phyloP scores from a whole-genome alignment of 1,140 invertebrate genomes.

The Octopus sinensis region DNA sequence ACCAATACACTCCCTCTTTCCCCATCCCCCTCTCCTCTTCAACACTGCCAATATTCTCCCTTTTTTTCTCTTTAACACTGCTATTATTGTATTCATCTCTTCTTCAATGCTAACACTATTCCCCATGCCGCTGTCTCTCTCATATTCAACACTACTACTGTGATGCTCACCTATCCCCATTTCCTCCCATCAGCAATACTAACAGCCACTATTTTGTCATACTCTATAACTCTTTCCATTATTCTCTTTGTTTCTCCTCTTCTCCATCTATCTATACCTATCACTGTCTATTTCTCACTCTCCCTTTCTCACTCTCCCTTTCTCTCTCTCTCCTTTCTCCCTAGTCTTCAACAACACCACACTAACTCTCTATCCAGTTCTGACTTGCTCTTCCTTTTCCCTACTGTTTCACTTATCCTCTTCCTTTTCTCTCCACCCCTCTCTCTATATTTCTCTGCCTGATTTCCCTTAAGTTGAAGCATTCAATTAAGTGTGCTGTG shows the following conservation, averaged over 20 bases:
- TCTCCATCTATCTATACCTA: background rate
- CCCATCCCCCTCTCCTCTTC: too few species aligned
- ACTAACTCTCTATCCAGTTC: background rate
- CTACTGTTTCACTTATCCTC: background rate
- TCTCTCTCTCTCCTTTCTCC: slow-evolving; percentile 7
- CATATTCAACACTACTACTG: too few species aligned
- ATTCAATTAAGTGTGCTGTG: too few species aligned
- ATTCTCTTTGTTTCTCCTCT: background rate
- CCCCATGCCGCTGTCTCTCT: too few species aligned
- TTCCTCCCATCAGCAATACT: too few species aligned
- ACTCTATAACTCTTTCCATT: background rate
- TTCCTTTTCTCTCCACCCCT: background rate
- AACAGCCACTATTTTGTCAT: background rate
- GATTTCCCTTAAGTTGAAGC: too few species aligned
- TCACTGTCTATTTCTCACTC: background rate
- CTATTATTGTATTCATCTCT: too few species aligned
- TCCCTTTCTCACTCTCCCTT: slow-evolving; percentile 2
- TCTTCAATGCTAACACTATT: too few species aligned
- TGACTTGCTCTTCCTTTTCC: background rate
- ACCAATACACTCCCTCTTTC: too few species aligned
- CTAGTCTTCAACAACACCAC: background rate
- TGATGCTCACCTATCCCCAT: too few species aligned
- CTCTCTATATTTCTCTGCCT: background rate
- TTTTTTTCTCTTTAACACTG: too few species aligned
- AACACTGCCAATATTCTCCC: too few species aligned